These are phyloP conservation scores for Lanius ludovicianus DNA, from an alignment of 2,113 vertebrate genomes.

Conservation along the genomic window DNA sequence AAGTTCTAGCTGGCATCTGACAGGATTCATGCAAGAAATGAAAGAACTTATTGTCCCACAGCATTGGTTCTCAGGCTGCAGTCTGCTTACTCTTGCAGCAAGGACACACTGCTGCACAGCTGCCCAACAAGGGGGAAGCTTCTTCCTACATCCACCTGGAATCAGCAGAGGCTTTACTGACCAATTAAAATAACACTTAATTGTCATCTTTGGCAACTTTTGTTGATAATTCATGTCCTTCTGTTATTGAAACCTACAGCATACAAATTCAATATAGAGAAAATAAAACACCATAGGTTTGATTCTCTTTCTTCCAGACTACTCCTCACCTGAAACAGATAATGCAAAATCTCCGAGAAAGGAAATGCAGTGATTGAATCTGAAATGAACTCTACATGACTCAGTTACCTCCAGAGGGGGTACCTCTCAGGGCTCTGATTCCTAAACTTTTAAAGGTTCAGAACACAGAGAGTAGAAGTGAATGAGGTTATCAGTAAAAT, in stretches of 20 bases:
- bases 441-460: not conserved
- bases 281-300: not conserved
- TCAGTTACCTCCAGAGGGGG: not conserved
- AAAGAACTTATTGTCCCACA: slow-evolving; percentile 6
- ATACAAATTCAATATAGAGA: not conserved
- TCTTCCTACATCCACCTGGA: not conserved
- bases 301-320: not conserved
- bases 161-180: not conserved
- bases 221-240: not conserved
- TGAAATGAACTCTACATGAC: not conserved
- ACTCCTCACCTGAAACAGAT: not conserved
- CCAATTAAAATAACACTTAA: not conserved
- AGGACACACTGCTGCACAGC: not conserved
- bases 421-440: not conserved
- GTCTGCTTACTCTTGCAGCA: not conserved
- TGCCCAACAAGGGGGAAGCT: not conserved
- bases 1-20: slow-evolving; percentile 21
- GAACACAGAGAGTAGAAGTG: not conserved
- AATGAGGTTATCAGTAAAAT: not conserved
- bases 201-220: not conserved
- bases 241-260: not conserved
- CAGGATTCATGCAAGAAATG: not conserved
- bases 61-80: not conserved
- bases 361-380: not conserved
- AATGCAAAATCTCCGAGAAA: not conserved